These are phyloP conservation scores for Sebastes hubbsi DNA, from an alignment of 2,797 vertebrate genomes.

Conservation along the genomic window DNA sequence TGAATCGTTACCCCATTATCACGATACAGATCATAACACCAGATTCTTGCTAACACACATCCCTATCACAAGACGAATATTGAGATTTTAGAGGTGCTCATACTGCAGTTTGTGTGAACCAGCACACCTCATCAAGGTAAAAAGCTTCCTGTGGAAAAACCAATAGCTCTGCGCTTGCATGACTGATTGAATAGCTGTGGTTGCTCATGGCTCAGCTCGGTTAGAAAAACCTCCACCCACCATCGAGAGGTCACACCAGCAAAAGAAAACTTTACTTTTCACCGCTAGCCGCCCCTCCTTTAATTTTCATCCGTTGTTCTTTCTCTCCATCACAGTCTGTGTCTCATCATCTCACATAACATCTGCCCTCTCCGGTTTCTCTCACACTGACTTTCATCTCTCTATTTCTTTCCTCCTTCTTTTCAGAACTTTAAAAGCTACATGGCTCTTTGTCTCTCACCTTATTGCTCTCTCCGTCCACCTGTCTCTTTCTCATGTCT, in stretches of 20 bases:
- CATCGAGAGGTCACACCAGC: not conserved
- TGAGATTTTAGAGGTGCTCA: not conserved
- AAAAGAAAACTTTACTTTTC: not conserved
- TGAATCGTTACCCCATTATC: too few relatives aligned
- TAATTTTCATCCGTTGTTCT: not conserved
- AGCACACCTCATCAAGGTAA: not conserved
- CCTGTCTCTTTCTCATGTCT: constrained; percentile 13
- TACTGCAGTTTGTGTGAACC: not conserved
- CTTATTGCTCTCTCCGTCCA: constrained; percentile 21
- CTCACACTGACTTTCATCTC: constrained; percentile 26
- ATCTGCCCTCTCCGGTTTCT: constrained; percentile 21
- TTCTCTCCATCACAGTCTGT: not conserved
- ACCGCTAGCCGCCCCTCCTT: not conserved
- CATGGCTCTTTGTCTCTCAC: constrained; percentile 36
- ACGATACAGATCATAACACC: too few relatives aligned
- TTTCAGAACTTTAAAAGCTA: constrained; percentile 23
- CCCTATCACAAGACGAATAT: too few relatives aligned
- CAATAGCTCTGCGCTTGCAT: not conserved
- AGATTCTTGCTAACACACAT: too few relatives aligned
- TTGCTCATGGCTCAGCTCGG: not conserved
- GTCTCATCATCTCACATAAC: constrained; percentile 17
- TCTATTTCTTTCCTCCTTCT: not conserved
- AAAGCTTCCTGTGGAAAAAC: not conserved
- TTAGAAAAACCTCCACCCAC: not conserved
- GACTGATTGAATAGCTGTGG: not conserved